Evolutionary conservation across 2,113 vertebrate genomes (phyloP).

Genomic region (Rhea americana): DNA sequence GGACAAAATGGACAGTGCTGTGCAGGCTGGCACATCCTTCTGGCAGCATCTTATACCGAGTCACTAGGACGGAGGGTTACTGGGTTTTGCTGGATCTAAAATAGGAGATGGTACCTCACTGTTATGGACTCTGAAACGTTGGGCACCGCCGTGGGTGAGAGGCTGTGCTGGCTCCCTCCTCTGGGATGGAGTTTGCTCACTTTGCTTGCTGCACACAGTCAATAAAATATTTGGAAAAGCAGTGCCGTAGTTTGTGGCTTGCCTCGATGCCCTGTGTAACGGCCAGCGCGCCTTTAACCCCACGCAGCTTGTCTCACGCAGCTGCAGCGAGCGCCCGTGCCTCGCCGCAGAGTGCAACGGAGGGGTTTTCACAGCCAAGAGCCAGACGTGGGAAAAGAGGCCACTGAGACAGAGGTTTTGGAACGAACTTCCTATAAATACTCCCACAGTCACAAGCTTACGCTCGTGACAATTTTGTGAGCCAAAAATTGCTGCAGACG

Average conservation of each 20-base stretch:
- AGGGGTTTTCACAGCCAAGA: neutral
- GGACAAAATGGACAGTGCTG: neutral
- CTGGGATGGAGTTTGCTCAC: neutral
- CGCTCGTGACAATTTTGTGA: neutral
- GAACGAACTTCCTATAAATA: neutral
- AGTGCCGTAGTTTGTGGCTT: neutral
- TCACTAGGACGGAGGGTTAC: accelerated
- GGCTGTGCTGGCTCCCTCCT: neutral
- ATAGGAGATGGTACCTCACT: neutral
- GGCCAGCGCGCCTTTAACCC: neutral
- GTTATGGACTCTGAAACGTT: accelerated
- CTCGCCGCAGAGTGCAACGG: neutral
- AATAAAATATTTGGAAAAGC: neutral
- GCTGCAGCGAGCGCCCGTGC: neutral
- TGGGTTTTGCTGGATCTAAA: neutral
- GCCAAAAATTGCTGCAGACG: neutral
- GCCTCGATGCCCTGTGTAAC: no score
- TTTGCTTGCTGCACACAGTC: neutral
- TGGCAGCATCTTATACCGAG: accelerated
- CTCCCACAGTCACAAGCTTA: neutral
- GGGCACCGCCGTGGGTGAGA: neutral
- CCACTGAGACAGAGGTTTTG: neutral
- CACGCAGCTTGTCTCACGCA: no score
- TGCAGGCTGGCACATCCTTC: accelerated
- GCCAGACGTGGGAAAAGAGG: neutral